Base-by-base conservation (phyloP, 1,140 invertebrate genomes). In the Calosoma granatense region DNA sequence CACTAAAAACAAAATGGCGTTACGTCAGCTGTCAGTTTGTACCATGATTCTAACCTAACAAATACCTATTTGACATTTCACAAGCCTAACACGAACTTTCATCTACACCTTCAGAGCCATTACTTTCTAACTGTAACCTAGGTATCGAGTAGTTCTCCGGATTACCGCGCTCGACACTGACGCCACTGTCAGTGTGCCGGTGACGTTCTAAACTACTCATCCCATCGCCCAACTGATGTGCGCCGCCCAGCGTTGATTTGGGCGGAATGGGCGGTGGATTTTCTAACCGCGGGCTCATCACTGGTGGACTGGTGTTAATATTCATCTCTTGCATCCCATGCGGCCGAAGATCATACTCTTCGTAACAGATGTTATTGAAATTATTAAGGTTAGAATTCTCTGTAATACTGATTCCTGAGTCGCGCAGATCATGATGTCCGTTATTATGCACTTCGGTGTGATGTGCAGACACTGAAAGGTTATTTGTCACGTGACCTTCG, bases 241-340 rank as follows among this genome's bases (percentile, higher is more conserved):
- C 70, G 57, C 9, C 67, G n/a, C 72, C 74, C 39, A 75, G 69
- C 59, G 70, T 67, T 2, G 73, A 73, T 66, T 80, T 81, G 0
- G 78, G 78, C 12, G 79, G 79, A 58, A 81, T 79, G 2, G 79
- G 78, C 0, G 78, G 78, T 53, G 78, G 79, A 62, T 74, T 75
- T 26, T 73, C 65, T 67, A 62, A 47, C 57, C 66, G 64, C 12
- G 63, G 64, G n/a, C 59, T 56, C 47, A 54, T 68, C 58, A 75
- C 74, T 62, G 72, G 72, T 36, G 73, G 69, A 61, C 65, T 70
- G 36, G 70, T 61, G 15, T 63, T 67, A 47, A 78, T 68, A 22
- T 70, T 74, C 59, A 67, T 62, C 43, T 70, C 65, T 51, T 76
- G 70, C 17, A 69, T 67, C 20, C 70, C 69, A 54, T 78, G 75